Base-by-base conservation (phyloP, 1,140 invertebrate genomes). In the Bombus balteatus region DNA sequence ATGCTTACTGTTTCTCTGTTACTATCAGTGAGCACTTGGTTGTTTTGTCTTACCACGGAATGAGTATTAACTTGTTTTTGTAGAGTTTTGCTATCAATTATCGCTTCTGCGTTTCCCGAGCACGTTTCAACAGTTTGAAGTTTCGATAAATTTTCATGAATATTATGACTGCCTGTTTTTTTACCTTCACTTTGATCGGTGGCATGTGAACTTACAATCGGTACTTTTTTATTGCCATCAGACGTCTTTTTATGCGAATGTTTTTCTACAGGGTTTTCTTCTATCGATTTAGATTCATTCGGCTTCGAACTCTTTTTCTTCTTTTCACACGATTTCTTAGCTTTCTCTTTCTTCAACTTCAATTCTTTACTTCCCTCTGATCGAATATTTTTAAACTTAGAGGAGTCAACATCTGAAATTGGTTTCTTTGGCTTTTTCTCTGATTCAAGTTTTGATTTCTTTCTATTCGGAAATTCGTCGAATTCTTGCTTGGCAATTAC, bases 301-400 rank as follows among this genome's bases (percentile, higher is more conserved):
- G 70, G 6, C 57, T 65, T 62, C 15, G 25, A 77, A 3, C 18
- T 2, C n/a, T 90, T 91, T 39, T 83, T 92, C 22, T 39, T 77
- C 25, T 80, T 87, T 39, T 87, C 81, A 13, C 34, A 68, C 74
- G 71, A 82, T 77, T 68, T 82, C 43, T 76, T 88, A 28, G 53
- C 74, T 59, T 83, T 90, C 73, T 83, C 86, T 66, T 89, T 91
- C 28, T 88, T 93, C 6, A 94, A 76, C 79, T 94, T 94, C 41
- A 93, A 66, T 73, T 94, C 93, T 62, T 93, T 95, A 6, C 82
- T 77, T 3, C 93, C 92, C 81, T 94, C 93, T 6, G 93, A 94
- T 73, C 93, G 93, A 32, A 94, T 93, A 39, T 93, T 90, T 22
- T 89, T 89, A 43, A 93, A 93, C 74, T 92, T 94, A 9, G 81